Conservation (phyloP, 2,797 vertebrate species). For the Hirundo rustica region DNA sequence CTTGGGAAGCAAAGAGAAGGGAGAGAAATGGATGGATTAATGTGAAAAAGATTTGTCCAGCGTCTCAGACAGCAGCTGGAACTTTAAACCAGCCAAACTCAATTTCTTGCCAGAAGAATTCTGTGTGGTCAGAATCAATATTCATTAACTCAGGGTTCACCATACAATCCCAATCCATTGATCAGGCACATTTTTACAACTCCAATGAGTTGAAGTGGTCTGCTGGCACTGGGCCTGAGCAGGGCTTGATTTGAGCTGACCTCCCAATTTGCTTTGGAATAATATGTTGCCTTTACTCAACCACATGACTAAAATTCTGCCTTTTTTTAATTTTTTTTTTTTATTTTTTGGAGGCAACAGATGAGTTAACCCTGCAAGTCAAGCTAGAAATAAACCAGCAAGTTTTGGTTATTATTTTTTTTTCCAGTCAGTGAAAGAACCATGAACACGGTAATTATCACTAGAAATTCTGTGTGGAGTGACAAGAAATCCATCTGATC, state of each 20-base stretch:
- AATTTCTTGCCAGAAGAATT: not conserved
- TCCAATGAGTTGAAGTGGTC: not conserved
- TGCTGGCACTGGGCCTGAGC: not conserved
- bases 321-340: no score
- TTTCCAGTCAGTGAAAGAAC: not conserved
- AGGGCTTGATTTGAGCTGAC: not conserved
- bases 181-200: not conserved
- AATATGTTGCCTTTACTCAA: not conserved
- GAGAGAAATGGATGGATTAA: not conserved
- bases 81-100: not conserved
- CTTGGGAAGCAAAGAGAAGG: not conserved
- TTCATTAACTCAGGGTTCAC: not conserved
- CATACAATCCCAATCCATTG: not conserved
- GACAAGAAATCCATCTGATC: not conserved
- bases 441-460: not conserved
- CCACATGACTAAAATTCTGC: not conserved
- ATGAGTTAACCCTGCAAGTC: not conserved
- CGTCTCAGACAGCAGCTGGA: not conserved
- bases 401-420: not conserved
- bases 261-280: not conserved
- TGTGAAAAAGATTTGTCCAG: not conserved
- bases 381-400: not conserved
- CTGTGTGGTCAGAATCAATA: not conserved
- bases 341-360: not conserved
- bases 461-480: not conserved